Evolutionary conservation across 2,113 vertebrate genomes (phyloP).

Genomic region (Otis tarda): DNA sequence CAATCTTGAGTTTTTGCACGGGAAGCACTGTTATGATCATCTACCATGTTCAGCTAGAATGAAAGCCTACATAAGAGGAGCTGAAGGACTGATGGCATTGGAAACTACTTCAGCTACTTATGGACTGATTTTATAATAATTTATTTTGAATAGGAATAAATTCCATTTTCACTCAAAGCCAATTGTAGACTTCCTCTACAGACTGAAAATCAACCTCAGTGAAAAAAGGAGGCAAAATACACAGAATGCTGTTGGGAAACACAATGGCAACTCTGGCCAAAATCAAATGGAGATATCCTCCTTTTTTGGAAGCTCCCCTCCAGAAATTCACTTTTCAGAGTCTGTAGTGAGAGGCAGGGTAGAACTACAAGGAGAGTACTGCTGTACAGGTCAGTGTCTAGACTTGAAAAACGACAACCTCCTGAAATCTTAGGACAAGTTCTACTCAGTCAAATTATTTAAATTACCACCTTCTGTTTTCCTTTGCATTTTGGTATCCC

Average conservation of each 20-base stretch:
- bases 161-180: background rate
- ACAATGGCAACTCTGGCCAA: background rate
- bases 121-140: background rate
- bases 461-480: background rate
- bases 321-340: background rate
- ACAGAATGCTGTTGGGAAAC: background rate
- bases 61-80: background rate
- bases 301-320: background rate
- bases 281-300: background rate
- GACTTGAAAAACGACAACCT: background rate
- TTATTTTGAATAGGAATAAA: background rate
- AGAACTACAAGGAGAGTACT: background rate
- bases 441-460: background rate
- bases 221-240: background rate
- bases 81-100: background rate
- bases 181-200: background rate
- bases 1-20: background rate
- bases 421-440: background rate
- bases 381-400: background rate
- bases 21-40: background rate
- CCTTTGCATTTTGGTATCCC: background rate
- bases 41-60: background rate
- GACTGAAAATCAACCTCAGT: background rate
- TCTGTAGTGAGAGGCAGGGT: background rate
- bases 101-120: background rate